phyloP scores from a whole-genome alignment of 2,888 invertebrate genomes.

The Oegoconia quadripuncta region DNA sequence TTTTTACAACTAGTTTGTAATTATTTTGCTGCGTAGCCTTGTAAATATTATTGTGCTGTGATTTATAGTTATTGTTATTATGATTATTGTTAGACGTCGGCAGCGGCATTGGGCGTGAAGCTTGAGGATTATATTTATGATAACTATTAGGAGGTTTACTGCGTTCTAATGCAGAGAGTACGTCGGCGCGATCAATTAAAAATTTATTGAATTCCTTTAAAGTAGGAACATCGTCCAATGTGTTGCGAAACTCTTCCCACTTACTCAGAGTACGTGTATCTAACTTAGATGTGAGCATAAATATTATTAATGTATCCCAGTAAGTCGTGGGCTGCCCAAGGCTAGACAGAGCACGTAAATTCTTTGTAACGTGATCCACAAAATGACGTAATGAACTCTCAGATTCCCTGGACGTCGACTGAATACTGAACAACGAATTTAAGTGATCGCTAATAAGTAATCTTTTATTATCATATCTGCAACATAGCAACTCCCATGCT shows the following conservation, averaged over 20 bases:
- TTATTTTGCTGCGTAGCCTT: background rate
- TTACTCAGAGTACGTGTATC: conserved; percentile 16
- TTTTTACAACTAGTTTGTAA: no score
- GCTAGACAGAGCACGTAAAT: conserved; percentile 21
- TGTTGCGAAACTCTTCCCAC: conserved; percentile 21
- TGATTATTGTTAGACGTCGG: conserved; percentile 8
- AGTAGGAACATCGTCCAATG: conserved; percentile 12
- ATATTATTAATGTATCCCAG: conserved; percentile 17
- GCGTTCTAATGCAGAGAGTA: conserved; percentile 22
- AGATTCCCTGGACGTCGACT: conserved; percentile 14
- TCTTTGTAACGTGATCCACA: conserved; percentile 22
- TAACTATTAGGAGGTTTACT: no score
- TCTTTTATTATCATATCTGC: conserved; percentile 18
- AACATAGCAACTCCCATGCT: conserved; percentile 14
- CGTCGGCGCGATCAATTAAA: conserved; percentile 24
- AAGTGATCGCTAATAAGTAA: conserved; percentile 20
- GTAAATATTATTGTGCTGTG: background rate
- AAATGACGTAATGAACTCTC: conserved; percentile 19
- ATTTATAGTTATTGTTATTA: no score
- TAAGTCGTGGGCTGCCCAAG: conserved; percentile 21
- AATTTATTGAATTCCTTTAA: conserved; percentile 25
- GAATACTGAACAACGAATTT: conserved; percentile 18
- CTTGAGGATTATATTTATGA: no score
- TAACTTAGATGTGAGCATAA: conserved; percentile 18
- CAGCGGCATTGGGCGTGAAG: no score